Base-by-base conservation (phyloP, 2,888 invertebrate species). In the Rugalucina vietnamica region DNA sequence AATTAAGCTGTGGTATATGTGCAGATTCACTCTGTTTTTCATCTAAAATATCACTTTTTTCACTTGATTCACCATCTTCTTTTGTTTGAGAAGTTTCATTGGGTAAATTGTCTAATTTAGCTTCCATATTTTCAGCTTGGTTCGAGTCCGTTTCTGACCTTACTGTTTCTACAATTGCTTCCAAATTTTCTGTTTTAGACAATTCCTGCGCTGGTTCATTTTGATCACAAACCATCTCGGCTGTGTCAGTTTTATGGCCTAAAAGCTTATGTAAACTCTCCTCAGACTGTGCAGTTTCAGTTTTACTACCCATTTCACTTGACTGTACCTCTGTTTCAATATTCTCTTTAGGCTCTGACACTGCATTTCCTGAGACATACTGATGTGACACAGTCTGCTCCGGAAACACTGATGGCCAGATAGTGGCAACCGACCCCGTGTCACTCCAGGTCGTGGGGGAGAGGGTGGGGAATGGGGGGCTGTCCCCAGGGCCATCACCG, bases 391-490 rank as follows among this genome's bases (percentile, higher is more conserved):
- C 57, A 34, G 27, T 32, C 18, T 65, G 65, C 34, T 65, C 65
- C 21, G 65, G 65, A 32, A 65, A 65, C 34, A 65, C 32, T 21
- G 65, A 32, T 34, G 32, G 65, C 84, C 87, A 87, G 18, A 86
- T 80, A 14, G 84, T 81, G 12, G 87, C 79, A 10, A 76, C 81
- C 32, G 73, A 57, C 24, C 65, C 57, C 43, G 81, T 84, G 14
- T 76, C 77, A 0, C 77, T 36, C 85, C 88, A 87, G 70, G 85
- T 80, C 21, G 54, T 57, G 5, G 75, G 80, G 24, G 85, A 82
- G 0, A 82, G 39, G 8, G 81, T 43, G n/a, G 79, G 81, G 65
- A 84, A 85, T 24, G 88, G 84, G 27, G 82, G 78, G n/a, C 76
- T 84, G 43, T 76, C 83, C n/a, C 50, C 82, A 29, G 79, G 71